A percentile compares a stretch with the other conserved stretches of the same genome.
phyloP scores from a whole-genome alignment of 2,797 vertebrate genomes.

The Tokudaia tokunoshimensis region DNA sequence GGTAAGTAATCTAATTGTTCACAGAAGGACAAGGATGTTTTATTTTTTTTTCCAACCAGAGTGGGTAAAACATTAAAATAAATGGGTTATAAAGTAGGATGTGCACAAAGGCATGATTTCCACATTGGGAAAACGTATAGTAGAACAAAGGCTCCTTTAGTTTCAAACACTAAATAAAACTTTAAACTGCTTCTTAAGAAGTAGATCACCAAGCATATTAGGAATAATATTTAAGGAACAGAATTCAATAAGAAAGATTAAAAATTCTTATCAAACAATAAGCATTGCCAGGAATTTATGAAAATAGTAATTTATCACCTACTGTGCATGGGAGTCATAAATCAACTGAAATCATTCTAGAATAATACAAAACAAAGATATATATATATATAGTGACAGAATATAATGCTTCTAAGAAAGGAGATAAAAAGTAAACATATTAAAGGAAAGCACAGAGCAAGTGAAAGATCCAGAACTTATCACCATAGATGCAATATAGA shows the following conservation, averaged over 20 bases:
- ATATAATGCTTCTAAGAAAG: not conserved
- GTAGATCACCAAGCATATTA: not conserved
- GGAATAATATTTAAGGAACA: not conserved
- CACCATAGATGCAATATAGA: not conserved
- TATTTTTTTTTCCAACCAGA: not conserved
- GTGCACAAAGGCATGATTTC: not conserved
- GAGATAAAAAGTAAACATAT: not conserved
- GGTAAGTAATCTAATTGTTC: not conserved
- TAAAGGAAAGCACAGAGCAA: not conserved
- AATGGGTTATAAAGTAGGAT: not conserved
- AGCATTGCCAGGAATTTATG: not conserved
- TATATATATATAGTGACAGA: not conserved
- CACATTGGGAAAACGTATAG: not conserved
- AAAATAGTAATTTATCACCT: not conserved
- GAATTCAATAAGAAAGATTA: not conserved
- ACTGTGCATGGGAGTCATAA: not conserved
- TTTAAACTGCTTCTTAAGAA: not conserved
- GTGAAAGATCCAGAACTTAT: not conserved
- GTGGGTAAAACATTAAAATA: not conserved
- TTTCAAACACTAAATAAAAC: not conserved
- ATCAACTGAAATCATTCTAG: not conserved
- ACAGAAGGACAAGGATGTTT: not conserved
- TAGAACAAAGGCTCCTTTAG: not conserved
- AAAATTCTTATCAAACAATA: not conserved
- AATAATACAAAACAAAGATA: not conserved